Evolutionary conservation across 2,113 vertebrate genomes (phyloP), one percentile per base, ranked within the genome.

Genomic region (Caranx ignobilis): DNA sequence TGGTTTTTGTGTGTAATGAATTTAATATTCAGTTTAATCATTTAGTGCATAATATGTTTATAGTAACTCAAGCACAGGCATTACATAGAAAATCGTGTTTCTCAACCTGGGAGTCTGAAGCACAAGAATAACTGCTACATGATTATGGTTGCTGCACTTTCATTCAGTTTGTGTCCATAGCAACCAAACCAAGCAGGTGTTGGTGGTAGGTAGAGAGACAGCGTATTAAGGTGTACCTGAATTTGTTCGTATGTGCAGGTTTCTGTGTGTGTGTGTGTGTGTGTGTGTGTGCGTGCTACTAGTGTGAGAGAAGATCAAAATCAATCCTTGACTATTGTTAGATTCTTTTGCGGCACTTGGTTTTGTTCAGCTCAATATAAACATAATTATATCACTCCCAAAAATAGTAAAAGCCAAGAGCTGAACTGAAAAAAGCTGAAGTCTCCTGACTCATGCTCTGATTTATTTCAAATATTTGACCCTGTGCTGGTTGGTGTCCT

Each of bases 351-450:
- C 37, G 47, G 52, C 48, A 34, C 70, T 76, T 63, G 5, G 8
- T 55, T 66, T 77, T 61, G 43, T 84, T 72, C 31, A 61, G 1
- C 74, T 80, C 18, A 79, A 60, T 45, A 80, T 68, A 84, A 66
- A 68, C 47, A 34, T 35, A 61, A 65, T 26, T 26, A 74, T 84
- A 52, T 0, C 72, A 73, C 63, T 68, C 55, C 76, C 60, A 50
- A 85, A 89, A 79, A 88, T 78, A 85, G 79, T 83, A 19, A 75
- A 83, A 88, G 26, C 59, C 35, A 19, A 32, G 37, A 83, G 60
- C 54, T 19, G 15, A 52, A 50, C 48, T 45, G 45, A 26, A 60
- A 64, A 81, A 67, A 41, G 26, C 32, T 79, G 6, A 11, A 11
- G 54, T 64, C 63, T 68, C 32, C 73, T 72, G 76, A 83, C 69